Base-by-base conservation (phyloP, 2,888 invertebrate genomes). In the Eupelmus urozonus region DNA sequence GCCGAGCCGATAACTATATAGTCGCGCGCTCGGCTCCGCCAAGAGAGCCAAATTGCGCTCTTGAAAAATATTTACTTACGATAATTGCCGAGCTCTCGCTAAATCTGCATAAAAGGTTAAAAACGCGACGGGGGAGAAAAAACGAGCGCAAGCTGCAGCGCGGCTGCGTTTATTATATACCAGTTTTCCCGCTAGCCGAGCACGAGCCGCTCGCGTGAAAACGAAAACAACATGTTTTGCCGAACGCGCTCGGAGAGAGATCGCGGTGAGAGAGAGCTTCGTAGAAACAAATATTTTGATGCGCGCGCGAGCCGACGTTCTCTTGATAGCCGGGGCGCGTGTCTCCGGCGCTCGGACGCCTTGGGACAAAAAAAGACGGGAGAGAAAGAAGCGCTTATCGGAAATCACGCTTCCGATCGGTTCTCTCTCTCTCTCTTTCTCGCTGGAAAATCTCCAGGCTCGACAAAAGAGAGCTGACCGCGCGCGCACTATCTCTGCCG, bases 211-310 rank as follows among this genome's bases (percentile, higher is more conserved):
- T n/a, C 29, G 62, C 73, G 57, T 34, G 34, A 34, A 66, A 66
- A 59, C 57, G 45, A 74, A 65, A 49, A 34, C 34, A 74, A 74
- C 74, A 74, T 74, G 74, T 66, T 74, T 66, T 74, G 65, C 34
- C 27, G 67, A 23, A 51, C 27, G 63, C 42, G 0, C 13, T 40
- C 16, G 2, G 53, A 20, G 25, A 20, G 42, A 45, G 16, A 40
- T 49, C 16, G 49, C 34, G 5, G 3, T 9, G 29, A n/a, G 18
- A 34, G 5, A 27, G 13, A 16, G 20, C 4, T 13, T 0, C 0
- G 51, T 18, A 57, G 73, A 65, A 40, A 65, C 65, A 74, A 74
- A 66, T 74, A 74, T 74, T 57, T 66, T 65, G 57, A 65, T n/a
- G 57, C 49, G 16, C 45, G 42, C 34, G 3, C 9, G 34, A 34